These are phyloP conservation scores for Calyptomena viridis DNA, from an alignment of 2,113 vertebrate species.

Conservation along the genomic window DNA sequence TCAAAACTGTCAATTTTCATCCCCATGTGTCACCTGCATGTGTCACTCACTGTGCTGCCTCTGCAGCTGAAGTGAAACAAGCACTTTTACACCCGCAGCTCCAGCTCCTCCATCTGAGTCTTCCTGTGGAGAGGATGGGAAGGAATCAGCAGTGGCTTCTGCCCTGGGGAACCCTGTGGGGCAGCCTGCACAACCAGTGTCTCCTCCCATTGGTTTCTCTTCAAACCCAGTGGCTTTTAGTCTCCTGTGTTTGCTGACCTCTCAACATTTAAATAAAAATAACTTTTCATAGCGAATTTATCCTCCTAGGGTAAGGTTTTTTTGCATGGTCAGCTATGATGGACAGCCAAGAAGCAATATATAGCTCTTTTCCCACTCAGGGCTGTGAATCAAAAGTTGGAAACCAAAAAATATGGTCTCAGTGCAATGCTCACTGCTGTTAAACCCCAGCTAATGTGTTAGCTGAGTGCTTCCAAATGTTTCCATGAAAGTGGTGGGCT, in stretches of 20 bases:
- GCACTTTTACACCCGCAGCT: background rate
- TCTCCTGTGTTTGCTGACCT: background rate
- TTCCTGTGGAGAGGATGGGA: background rate
- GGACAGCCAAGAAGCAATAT: background rate
- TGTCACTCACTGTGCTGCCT: background rate
- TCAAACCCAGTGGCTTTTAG: background rate
- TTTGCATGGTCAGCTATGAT: background rate
- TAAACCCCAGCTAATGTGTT: background rate
- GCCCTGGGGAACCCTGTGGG: rapidly evolving
- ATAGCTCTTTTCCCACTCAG: background rate
- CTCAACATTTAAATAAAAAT: background rate
- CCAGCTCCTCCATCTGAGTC: background rate
- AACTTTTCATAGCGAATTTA: background rate
- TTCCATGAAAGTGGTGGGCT: background rate
- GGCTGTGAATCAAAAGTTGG: background rate
- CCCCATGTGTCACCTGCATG: rapidly evolving
- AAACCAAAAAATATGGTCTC: background rate
- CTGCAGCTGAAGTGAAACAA: background rate
- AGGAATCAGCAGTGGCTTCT: background rate
- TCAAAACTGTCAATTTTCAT: background rate
- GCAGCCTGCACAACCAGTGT: background rate
- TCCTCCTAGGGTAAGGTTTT: background rate
- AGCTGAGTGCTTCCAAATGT: background rate
- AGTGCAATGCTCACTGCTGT: rapidly evolving
- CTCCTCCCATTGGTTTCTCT: background rate